Percentiles rank a stretch among this genome's conserved stretches.
Evolutionary conservation across 2,888 invertebrate genomes (phyloP).

Genomic region (Phyto melanocephala): DNA sequence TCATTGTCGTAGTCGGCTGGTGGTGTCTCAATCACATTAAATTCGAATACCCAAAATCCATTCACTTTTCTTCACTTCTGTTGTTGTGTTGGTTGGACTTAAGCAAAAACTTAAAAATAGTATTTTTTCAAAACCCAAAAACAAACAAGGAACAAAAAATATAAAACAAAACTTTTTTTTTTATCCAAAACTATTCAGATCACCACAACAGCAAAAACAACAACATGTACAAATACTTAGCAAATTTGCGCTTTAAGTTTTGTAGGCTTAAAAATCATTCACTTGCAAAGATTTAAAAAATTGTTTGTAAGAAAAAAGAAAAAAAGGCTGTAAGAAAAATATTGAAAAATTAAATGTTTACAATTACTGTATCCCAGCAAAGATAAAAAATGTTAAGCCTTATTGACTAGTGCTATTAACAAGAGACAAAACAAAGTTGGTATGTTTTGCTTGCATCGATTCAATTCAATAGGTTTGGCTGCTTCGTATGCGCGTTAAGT

Average conservation of each 20-base stretch:
- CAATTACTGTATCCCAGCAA: background rate
- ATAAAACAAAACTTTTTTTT: background rate
- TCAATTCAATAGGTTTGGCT: too few species aligned
- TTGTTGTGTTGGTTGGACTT: background rate
- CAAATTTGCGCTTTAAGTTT: conserved; percentile 23
- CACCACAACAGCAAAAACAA: background rate
- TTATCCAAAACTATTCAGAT: conserved; percentile 21
- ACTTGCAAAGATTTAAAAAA: conserved; percentile 1
- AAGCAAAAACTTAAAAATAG: background rate
- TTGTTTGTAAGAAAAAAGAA: too few species aligned
- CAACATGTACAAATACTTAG: background rate
- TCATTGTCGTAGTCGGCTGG: conserved; percentile 12
- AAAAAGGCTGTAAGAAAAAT: background rate
- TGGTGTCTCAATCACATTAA: conserved; percentile 62
- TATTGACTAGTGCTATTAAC: background rate
- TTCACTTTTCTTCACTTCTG: conserved; percentile 57
- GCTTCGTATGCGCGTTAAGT: background rate
- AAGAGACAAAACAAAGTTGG: background rate
- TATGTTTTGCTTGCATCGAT: background rate
- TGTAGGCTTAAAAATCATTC: conserved; percentile 25
- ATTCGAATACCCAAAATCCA: conserved; percentile 51
- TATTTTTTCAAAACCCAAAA: conserved; percentile 2
- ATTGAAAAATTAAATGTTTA: conserved; percentile 2
- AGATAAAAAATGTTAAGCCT: background rate
- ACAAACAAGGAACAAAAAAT: conserved; percentile 34